Evolutionary conservation across 2,888 invertebrate species (phyloP), one percentile per base, ranked within the genome.

Genomic region (Lepetodrilus schrolli): DNA sequence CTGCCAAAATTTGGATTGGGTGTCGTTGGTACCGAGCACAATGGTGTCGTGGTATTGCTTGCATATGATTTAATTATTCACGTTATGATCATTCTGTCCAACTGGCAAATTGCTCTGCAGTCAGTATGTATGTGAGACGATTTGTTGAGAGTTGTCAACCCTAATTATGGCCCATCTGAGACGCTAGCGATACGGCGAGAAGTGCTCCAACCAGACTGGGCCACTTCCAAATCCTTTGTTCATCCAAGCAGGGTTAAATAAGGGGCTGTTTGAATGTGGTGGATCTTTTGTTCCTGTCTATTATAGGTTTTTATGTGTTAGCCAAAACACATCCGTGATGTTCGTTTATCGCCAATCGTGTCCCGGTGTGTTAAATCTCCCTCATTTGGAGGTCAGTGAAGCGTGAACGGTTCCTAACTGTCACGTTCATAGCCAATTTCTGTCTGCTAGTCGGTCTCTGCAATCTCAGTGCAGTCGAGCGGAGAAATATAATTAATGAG

Each of bases 281-380:
- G 58, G 58, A 58, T 58, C 58, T 58, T 43, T 58, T 58, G 58
- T 58, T 58, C 58, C 10, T 17, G 58, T 58, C 58, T 58, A 58
- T 58, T 58, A 58, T 58, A 26, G 30, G 58, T 30, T 58, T 58
- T 58, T 58, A 58, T 58, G 26, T 58, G 58, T 58, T 58, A 58
- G 58, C 58, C 58, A 58, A 58, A 58, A 58, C 58, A 58, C 58
- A 58, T 58, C 58, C 58, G 58, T 30, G 58, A 58, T 58, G 58
- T 58, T 58, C 58, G 30, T 58, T 23, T 58, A 58, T 58, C 58
- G 58, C 30, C 30, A 58, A 30, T 30, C 58, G 58, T 58, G 58
- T 58, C 58, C 34, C 26, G n/a, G 34, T 58, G 58, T 30, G 58
- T 58, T 58, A 58, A 58, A 58, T 58, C 30, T 58, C 58, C 30